A percentile compares a stretch with the other conserved stretches of the same genome.
These are phyloP conservation scores for Penaeus indicus DNA, from an alignment of 1,140 invertebrate species.

Conservation along the genomic window DNA sequence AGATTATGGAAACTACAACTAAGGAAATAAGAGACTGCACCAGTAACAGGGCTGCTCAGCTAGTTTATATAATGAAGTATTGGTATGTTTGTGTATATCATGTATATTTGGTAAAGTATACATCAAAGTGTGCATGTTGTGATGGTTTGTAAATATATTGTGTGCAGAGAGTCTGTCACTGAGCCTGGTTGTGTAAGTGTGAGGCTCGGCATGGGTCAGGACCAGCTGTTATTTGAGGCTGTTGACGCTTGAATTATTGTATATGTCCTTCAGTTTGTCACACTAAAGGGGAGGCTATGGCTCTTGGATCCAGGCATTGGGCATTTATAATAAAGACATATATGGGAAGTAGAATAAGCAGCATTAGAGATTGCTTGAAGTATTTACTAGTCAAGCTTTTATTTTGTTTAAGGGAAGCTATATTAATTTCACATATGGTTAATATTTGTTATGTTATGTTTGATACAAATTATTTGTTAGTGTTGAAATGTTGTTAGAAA, in stretches of 20 bases:
- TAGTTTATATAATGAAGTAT: too few relatives aligned
- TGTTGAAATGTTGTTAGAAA: too few relatives aligned
- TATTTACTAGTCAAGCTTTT: neutral
- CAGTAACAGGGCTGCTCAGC: too few relatives aligned
- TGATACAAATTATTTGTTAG: too few relatives aligned
- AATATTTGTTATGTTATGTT: too few relatives aligned
- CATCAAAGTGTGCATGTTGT: too few relatives aligned
- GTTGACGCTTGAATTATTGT: constrained; percentile 23
- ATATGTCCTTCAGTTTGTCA: constrained; percentile 15
- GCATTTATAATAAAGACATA: constrained; percentile 40
- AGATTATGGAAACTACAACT: too few relatives aligned
- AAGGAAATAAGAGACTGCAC: too few relatives aligned
- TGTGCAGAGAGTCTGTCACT: neutral
- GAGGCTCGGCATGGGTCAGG: constrained; percentile 16
- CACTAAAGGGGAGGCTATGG: constrained; percentile 40
- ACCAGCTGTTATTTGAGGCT: constrained; percentile 21
- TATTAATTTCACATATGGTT: too few relatives aligned
- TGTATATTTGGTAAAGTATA: too few relatives aligned
- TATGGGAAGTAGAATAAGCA: constrained; percentile 16
- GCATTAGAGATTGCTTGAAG: constrained; percentile 18
- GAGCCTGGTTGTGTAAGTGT: constrained; percentile 35
- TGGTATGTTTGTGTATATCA: too few relatives aligned
- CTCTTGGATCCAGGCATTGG: constrained; percentile 30
- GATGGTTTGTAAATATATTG: neutral
- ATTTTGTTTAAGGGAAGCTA: neutral